Percentiles rank a stretch among this genome's conserved stretches.
Evolutionary conservation across 2,113 vertebrate genomes (phyloP).

Genomic region (Scomber japonicus): DNA sequence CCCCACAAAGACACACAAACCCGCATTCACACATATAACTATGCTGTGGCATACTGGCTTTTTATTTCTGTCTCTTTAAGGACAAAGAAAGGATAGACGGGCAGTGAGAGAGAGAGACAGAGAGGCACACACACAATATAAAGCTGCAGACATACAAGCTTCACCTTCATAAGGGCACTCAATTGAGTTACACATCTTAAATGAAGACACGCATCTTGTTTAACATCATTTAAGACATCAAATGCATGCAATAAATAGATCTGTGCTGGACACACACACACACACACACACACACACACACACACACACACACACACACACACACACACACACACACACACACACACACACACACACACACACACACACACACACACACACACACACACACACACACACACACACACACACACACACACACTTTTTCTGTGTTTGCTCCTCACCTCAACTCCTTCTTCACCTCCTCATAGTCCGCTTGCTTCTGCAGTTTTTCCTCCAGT

Average conservation of each 20-base stretch:
- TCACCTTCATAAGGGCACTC: slow-evolving; percentile 29
- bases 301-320: slow-evolving; percentile 4
- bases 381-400: no score
- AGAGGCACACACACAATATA: neutral
- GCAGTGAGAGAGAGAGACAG: neutral
- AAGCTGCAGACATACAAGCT: slow-evolving; percentile 34
- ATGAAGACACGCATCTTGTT: slow-evolving; percentile 42
- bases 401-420: neutral
- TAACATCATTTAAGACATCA: slow-evolving; percentile 57
- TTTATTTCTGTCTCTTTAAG: slow-evolving; percentile 31
- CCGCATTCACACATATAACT: neutral
- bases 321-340: no score
- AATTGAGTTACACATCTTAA: slow-evolving; percentile 51
- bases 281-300: neutral
- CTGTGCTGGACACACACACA: slow-evolving; percentile 1
- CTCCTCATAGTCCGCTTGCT: slow-evolving; percentile 97
- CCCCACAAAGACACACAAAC: neutral
- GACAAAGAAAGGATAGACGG: slow-evolving; percentile 19
- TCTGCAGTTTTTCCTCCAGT: slow-evolving; percentile 97
- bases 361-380: no score
- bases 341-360: no score
- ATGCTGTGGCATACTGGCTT: neutral
- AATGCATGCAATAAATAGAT: slow-evolving; percentile 41
- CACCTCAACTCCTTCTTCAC: slow-evolving; percentile 98
- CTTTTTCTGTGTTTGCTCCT: slow-evolving; percentile 60